These are phyloP conservation scores for Morone chrysops DNA, from an alignment of 2,113 vertebrate genomes.

Conservation along the genomic window DNA sequence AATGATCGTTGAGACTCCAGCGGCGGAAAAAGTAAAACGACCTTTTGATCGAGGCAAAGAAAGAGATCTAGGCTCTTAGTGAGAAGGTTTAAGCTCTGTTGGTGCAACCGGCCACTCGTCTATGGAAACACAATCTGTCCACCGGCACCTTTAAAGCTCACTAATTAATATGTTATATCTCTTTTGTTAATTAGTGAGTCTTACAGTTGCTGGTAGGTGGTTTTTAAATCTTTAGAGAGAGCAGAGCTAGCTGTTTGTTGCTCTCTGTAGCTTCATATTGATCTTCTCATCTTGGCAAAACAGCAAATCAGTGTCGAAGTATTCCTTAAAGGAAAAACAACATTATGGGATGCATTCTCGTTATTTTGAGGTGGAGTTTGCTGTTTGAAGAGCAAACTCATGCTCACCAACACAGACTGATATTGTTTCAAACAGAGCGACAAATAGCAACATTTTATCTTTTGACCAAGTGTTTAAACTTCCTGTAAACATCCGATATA, in stretches of 20 bases:
- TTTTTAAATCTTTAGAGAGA: too few relatives aligned
- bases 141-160: not conserved
- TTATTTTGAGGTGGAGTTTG: not conserved
- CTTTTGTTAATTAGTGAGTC: too few relatives aligned
- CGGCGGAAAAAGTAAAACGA: too few relatives aligned
- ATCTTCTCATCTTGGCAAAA: not conserved
- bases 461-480: not conserved
- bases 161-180: not conserved
- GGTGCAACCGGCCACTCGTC: too few relatives aligned
- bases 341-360: not conserved
- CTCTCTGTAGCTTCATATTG: not conserved
- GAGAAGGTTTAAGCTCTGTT: too few relatives aligned
- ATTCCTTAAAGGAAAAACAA: not conserved
- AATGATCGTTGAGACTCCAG: too few relatives aligned
- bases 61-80: too few relatives aligned
- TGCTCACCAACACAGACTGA: not conserved
- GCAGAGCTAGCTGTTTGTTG: not conserved
- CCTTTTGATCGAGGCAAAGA: too few relatives aligned
- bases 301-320: not conserved
- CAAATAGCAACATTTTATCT: not conserved
- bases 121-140: not conserved
- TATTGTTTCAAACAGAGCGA: not conserved
- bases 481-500: not conserved
- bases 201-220: not conserved
- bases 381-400: not conserved